phyloP scores from a whole-genome alignment of 2,888 invertebrate genomes.

The Sphaerophoria taeniata region DNA sequence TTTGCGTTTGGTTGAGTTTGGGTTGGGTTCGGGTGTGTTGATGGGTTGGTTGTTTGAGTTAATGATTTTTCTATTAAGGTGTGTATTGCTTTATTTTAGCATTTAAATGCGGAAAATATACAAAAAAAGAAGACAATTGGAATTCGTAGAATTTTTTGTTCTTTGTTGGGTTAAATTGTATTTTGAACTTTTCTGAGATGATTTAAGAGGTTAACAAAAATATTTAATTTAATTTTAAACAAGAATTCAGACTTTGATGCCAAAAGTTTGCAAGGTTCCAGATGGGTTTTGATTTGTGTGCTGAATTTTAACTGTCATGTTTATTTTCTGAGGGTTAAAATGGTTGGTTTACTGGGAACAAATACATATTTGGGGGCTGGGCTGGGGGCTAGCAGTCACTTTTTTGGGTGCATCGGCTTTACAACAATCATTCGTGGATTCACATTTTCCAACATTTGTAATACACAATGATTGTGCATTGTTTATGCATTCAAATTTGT shows the following conservation, averaged over 20 bases:
- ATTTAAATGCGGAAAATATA: conserved; percentile 30
- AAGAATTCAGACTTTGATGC: not conserved
- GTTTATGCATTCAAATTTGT: too few species aligned
- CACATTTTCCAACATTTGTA: too few species aligned
- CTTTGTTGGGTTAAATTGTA: conserved; percentile 1
- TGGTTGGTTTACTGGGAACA: too few species aligned
- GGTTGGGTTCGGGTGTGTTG: conserved; percentile 16
- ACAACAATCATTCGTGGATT: too few species aligned
- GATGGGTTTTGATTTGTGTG: too few species aligned
- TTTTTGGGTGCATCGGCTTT: too few species aligned
- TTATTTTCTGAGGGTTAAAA: too few species aligned
- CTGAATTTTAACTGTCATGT: too few species aligned
- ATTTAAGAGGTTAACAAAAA: not conserved
- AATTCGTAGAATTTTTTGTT: not conserved
- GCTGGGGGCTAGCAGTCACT: too few species aligned
- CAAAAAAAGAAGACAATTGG: not conserved
- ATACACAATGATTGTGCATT: too few species aligned
- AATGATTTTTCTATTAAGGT: conserved; percentile 34
- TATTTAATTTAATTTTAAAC: not conserved
- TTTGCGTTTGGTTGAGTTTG: not conserved
- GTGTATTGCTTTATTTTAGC: conserved; percentile 29
- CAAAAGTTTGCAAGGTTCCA: not conserved
- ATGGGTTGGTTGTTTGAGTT: conserved; percentile 33
- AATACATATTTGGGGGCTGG: too few species aligned
- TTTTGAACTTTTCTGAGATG: not conserved